Evolutionary conservation across 2,113 vertebrate genomes (phyloP).

Genomic region (Mastomys natalensis): DNA sequence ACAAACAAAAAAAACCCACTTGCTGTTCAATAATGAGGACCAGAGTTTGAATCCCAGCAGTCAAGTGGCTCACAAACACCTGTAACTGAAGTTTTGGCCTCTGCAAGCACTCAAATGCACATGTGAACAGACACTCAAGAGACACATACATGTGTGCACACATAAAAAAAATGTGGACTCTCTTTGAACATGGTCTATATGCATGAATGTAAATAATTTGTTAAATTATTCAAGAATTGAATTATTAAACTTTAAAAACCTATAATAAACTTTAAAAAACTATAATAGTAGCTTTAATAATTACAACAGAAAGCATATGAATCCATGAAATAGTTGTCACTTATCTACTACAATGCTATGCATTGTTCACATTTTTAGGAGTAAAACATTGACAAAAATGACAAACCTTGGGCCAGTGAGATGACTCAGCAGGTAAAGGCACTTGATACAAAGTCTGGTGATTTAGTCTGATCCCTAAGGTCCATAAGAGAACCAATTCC

Average conservation of each 20-base stretch:
- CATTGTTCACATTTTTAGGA: constrained; percentile 22
- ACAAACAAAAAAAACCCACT: too few species aligned
- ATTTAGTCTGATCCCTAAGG: neutral
- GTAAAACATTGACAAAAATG: constrained; percentile 34
- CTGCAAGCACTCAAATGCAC: neutral
- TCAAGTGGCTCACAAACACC: neutral
- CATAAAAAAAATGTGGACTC: neutral
- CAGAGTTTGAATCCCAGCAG: neutral
- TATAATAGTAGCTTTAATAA: constrained; percentile 4
- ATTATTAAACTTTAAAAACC: constrained; percentile 25
- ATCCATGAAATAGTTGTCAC: constrained; percentile 16
- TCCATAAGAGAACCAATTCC: neutral
- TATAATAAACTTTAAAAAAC: constrained; percentile 15
- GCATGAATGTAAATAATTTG: constrained; percentile 1
- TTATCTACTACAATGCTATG: neutral
- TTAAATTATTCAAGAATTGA: constrained; percentile 34
- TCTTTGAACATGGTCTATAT: neutral
- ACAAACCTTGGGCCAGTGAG: constrained; percentile 26
- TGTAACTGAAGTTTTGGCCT: neutral
- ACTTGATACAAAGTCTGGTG: too few species aligned
- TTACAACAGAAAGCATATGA: constrained; percentile 33
- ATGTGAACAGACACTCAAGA: neutral
- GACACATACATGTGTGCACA: neutral
- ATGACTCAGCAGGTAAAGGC: neutral
- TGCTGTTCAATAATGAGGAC: neutral